Conservation (phyloP, 2,797 vertebrate species). For the Sebastes minor region DNA sequence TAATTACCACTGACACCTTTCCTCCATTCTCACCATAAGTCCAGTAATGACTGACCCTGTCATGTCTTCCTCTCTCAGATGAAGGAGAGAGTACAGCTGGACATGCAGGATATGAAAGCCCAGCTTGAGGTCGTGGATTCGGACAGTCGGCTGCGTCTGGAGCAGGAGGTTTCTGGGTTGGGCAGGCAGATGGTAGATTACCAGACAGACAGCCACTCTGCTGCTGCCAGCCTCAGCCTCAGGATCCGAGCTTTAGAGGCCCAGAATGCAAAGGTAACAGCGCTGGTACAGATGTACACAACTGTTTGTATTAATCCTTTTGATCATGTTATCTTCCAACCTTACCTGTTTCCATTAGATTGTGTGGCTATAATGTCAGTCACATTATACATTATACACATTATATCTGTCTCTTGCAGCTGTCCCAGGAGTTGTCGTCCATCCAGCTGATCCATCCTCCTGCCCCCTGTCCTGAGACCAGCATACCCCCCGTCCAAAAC, state of each 20-base stretch:
- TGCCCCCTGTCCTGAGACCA: constrained; percentile 29
- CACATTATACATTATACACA: no score
- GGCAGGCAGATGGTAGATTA: constrained; percentile 28
- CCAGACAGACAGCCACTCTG: constrained; percentile 20
- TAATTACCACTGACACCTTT: not conserved
- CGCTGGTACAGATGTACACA: not conserved
- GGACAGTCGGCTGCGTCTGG: constrained; percentile 19
- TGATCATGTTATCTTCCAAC: not conserved
- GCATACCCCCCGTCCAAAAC: not conserved
- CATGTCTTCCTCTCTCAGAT: constrained; percentile 36
- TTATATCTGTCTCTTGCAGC: constrained; percentile 34
- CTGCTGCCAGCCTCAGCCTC: constrained; percentile 21
- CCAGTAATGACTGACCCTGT: not conserved
- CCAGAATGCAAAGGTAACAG: constrained; percentile 59
- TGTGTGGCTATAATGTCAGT: not conserved
- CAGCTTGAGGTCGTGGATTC: constrained; percentile 15
- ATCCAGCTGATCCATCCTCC: constrained; percentile 42
- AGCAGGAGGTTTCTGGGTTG: constrained; percentile 40
- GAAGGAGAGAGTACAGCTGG: constrained; percentile 40
- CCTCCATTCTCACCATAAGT: no score
- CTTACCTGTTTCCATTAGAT: not conserved
- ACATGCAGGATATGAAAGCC: constrained; percentile 41
- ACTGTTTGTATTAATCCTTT: not conserved
- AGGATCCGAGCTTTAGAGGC: constrained; percentile 59
- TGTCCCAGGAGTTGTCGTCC: constrained; percentile 55